Base-by-base conservation (phyloP, 2,888 invertebrate species). In the Limulus polyphemus region DNA sequence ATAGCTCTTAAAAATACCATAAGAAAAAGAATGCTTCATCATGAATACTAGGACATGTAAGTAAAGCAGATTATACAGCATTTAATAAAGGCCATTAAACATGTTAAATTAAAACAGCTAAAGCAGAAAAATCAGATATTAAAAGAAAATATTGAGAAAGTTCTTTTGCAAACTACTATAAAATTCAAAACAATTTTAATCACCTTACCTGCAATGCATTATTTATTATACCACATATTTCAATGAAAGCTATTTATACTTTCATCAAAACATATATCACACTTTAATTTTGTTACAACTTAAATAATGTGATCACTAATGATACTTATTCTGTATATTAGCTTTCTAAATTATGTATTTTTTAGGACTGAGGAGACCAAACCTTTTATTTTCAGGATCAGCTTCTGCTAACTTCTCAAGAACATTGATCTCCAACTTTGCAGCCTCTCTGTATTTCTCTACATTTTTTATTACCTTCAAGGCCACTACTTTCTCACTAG, bases 381-480 rank as follows among this genome's bases (percentile, higher is more conserved):
- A 65, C 65, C 63, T 61, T 58, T 56, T 63, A 12, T 55, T 59
- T 11, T 63, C 61, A 12, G 65, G 61, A 55, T 65, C 65, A 13
- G 58, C 49, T 47, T 65, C 65, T 32, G 56, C 58, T 17, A 99
- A 84, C 79, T 94, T 97, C 79, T 98, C 93, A 77, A 99, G 82
- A 61, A 97, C 98, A 79, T 97, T 97, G 71, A 99, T 98, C 81
- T 99, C 99, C 74, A 99, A 81, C 80, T 94, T 95, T 70, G 99
- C 99, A 72, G 99, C 99, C 81, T 99, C 98, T 76, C 98, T 83
- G 79, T 99, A 99, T 80, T 99, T 99, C 78, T 95, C 94, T 69
- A 99, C 97, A 80, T 98, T 99, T 81, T 99, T 99, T 74, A 99
- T 99, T 71, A 99, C 94, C 81, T 99, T 99, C 78, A 99, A 81